phyloP scores from a whole-genome alignment of 2,113 vertebrate species.

The Hystrix cristata region DNA sequence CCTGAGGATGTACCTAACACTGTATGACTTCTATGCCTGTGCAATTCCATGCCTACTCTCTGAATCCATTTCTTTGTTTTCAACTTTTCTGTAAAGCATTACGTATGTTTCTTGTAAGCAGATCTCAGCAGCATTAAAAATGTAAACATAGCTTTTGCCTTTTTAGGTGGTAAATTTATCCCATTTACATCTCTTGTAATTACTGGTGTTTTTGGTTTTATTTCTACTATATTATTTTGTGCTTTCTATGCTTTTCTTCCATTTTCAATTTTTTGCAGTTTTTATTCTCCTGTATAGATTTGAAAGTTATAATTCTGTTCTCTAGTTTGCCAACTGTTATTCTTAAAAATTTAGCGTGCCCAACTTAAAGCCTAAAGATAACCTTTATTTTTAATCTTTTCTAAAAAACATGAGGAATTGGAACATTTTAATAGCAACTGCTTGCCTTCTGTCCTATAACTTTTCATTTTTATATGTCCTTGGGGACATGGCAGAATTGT shows the following conservation, averaged over 20 bases:
- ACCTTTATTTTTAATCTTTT: background rate
- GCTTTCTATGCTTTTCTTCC: background rate
- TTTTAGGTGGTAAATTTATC: conserved; percentile 46
- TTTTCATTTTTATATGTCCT: background rate
- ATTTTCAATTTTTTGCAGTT: background rate
- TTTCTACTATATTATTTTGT: background rate
- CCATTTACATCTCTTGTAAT: conserved; percentile 22
- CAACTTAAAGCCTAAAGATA: conserved; percentile 43
- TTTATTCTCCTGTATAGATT: background rate
- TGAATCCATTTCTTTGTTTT: background rate
- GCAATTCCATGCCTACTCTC: background rate
- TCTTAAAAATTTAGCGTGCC: conserved; percentile 17
- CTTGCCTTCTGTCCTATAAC: background rate
- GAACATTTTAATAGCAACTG: background rate
- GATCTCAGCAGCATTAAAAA: conserved; percentile 36
- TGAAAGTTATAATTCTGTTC: conserved; percentile 4
- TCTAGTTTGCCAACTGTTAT: background rate
- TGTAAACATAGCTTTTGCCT: background rate
- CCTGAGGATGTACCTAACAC: background rate
- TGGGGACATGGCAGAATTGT: background rate
- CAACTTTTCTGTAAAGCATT: conserved; percentile 28
- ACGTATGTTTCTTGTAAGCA: background rate
- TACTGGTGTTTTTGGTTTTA: background rate
- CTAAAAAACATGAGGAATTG: background rate
- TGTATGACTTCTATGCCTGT: background rate